Base-by-base conservation (phyloP, 2,797 vertebrate species). In the Threskiornis aethiopicus region DNA sequence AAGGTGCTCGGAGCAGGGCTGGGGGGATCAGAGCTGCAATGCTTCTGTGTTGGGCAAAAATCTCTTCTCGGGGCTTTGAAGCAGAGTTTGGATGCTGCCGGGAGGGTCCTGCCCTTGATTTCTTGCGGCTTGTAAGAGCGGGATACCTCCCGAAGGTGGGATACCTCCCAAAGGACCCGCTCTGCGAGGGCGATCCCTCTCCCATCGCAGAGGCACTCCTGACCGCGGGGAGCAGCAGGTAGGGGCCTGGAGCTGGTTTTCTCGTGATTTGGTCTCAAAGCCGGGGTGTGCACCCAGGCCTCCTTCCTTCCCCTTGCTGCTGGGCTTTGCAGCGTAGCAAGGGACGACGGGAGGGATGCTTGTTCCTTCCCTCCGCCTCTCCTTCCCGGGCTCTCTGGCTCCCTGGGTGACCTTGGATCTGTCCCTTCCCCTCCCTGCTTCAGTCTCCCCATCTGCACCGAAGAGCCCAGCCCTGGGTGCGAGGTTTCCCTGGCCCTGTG, bases 381-480 rank as follows among this genome's bases (percentile, higher is more conserved):
- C 52, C 62, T 28, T 25, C 29, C 71, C 4, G 1, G 37, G 51
- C 29, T 64, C 7, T 6, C 21, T 8, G 21, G 55, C 25, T 52
- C 46, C 66, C 51, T 16, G 51, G 19, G 19, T 86, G 85, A 95
- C 93, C 96, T 96, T 96, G 95, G 88, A 12, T 81, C 72, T 1
- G 1, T 91, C 69, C 75, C 67, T 80, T 85, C 54, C 13, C 26
- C 39, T 83, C 72, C 44, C 52, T 17, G 16, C 3, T 58, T 66
- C 46, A 1, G 15, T 8, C 8, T 76, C 59, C 65, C 31, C 51
- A 1, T 1, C 73, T 14, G 75, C 77, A 44, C 35, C 10, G 0
- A 64, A 2, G 37, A 84, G 44, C 67, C 70, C 2, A 51, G 54
- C 79, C 58, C 67, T 13, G 26, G 21, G 15, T 35, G 33, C 17